Conservation (phyloP, 1,140 invertebrate species). For the Drosophila sucinea region DNA sequence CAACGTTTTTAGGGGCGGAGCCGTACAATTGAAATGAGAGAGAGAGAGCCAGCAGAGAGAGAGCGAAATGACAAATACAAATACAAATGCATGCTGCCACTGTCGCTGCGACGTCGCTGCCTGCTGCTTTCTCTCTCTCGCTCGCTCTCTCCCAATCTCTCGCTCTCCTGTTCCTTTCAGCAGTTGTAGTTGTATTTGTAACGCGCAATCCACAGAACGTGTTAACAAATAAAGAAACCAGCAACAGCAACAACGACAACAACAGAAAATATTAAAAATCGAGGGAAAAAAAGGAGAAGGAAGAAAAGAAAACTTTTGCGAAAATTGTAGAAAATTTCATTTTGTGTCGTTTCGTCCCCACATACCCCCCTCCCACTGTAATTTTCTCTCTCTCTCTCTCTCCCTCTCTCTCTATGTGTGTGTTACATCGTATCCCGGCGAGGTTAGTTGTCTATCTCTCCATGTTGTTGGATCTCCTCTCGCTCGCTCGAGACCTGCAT, state of each 20-base stretch:
- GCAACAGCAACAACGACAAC: not conserved
- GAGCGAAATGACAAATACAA: conserved; percentile 57
- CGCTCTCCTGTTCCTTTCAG: not conserved
- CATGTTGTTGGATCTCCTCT: conserved; percentile 9
- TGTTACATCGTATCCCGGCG: conserved; percentile 5
- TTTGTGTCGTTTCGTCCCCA: conserved; percentile 16
- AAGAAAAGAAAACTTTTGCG: conserved; percentile 27
- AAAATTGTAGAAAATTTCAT: conserved; percentile 38
- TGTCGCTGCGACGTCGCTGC: conserved; percentile 23
- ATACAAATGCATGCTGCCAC: conserved; percentile 59
- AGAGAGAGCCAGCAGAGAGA: conserved; percentile 36
- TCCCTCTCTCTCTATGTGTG: not conserved
- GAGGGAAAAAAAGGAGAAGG: conserved; percentile 15
- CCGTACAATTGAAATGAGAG: conserved; percentile 59
- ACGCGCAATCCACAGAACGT: conserved; percentile 57
- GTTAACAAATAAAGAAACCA: conserved; percentile 35
- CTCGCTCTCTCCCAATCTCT: conserved; percentile 16
- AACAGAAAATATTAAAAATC: conserved; percentile 30
- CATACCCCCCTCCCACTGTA: not conserved
- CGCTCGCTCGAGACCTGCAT: conserved; percentile 40
- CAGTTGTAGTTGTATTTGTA: conserved; percentile 53
- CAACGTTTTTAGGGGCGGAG: conserved; percentile 63
- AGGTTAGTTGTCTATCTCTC: conserved; percentile 19
- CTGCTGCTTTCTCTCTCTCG: conserved; percentile 17
- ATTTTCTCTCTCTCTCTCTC: not conserved